Evolutionary conservation across 2,113 vertebrate species (phyloP).

Genomic region (Dicentrarchus labrax): DNA sequence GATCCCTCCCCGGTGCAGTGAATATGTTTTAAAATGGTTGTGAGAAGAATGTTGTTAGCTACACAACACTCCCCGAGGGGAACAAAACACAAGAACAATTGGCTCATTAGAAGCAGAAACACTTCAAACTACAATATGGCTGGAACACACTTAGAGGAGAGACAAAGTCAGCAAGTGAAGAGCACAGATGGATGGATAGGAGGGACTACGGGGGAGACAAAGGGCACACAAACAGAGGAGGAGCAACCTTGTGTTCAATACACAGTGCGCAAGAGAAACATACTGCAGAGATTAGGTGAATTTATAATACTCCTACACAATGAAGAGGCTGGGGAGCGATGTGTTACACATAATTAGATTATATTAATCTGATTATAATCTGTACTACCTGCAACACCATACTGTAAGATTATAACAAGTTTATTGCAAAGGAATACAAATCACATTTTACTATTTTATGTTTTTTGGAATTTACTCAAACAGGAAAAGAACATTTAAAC

Average conservation of each 20-base stretch:
- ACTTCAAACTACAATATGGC: constrained; percentile 74
- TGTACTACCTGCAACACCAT: constrained; percentile 36
- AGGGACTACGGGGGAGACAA: constrained; percentile 33
- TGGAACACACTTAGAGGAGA: constrained; percentile 70
- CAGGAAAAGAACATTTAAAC: neutral
- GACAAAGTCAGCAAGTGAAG: constrained; percentile 63
- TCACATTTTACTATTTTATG: neutral
- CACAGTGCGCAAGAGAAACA: constrained; percentile 27
- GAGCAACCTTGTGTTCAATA: constrained; percentile 43
- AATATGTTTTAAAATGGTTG: constrained; percentile 79
- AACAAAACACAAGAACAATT: constrained; percentile 77
- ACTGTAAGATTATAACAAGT: neutral
- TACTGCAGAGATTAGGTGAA: constrained; percentile 33
- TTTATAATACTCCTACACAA: constrained; percentile 21
- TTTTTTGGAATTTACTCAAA: constrained; percentile 1
- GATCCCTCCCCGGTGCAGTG: constrained; percentile 70
- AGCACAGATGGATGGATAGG: constrained; percentile 70
- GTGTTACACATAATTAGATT: constrained; percentile 50
- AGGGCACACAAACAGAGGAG: constrained; percentile 30
- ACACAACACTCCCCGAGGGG: constrained; percentile 66
- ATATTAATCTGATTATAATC: constrained; percentile 44
- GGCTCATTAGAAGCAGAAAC: constrained; percentile 80
- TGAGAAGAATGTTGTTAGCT: constrained; percentile 79
- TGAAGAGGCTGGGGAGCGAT: constrained; percentile 11
- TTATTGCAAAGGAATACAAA: neutral